Evolutionary conservation across 1,140 invertebrate genomes (phyloP), one percentile per base, ranked within the genome.

Genomic region (Maconellicoccus hirsutus): DNA sequence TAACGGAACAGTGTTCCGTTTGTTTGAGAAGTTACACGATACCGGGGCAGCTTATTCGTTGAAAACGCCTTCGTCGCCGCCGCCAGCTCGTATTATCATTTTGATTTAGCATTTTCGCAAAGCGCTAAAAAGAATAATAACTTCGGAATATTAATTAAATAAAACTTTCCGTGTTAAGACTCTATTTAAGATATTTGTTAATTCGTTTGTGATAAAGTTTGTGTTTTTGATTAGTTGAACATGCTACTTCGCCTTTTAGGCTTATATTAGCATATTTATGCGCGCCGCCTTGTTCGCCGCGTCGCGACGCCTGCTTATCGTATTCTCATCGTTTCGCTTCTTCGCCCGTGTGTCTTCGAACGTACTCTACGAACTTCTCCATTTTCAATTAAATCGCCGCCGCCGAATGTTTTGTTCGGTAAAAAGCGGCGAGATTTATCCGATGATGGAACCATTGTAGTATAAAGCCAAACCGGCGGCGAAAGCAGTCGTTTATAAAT

Each of bases 101-200:
- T 66, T 66, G 61, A 66, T 66, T 66, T 66, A 66, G 61, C 25
- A 26, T 66, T 66, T n/a, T 26, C 10, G 61, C 25, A 19, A 66
- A 66, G 61, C 61, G 61, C 61, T 23, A 66, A 66, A 66, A 66
- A 66, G 61, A 66, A 66, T 66, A 23, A 26, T 66, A 66, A 66
- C 25, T 66, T 66, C 2, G 22, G 61, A 66, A 66, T 66, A 66
- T 66, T 66, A 66, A 66, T 66, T 66, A 66, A 66, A 66, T 66
- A 66, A 66, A 66, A 66, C 61, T 66, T 66, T 66, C 25, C 61
- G 61, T 66, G 61, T 66, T 66, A 66, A 66, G 25, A 66, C 61
- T 66, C 61, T 66, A 66, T 66, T 66, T 66, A 66, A 66, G 61
- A 66, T 66, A 66, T 66, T 66, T 66, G 61, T 66, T 66, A 66